Base-by-base conservation (phyloP, 2,797 vertebrate species). In the Xenentodon cancila region DNA sequence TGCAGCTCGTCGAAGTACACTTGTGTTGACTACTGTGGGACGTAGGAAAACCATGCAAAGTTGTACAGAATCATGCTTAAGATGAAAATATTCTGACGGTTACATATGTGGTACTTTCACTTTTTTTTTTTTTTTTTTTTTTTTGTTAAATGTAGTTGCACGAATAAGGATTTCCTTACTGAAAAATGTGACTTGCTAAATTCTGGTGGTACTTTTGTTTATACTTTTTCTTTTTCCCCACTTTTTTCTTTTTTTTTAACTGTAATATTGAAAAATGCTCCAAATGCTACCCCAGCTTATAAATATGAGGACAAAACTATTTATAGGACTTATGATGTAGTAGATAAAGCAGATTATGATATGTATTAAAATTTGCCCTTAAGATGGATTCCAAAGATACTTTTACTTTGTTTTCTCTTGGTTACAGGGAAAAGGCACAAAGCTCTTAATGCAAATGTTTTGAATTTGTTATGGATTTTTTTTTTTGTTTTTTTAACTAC, bases 391-490 rank as follows among this genome's bases (percentile, higher is more conserved):
- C 93, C 93, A 94, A 94, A 94, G 93, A 94, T 91, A 87, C 90
- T 88, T 82, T 84, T 75, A 92, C 84, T 91, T 93, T 91, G 79
- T 90, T 92, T 91, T 91, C 84, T 92, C 91, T 94, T 92, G 89
- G 91, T 94, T 93, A 88, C 93, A 93, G 92, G 92, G 92, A 91
- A 53, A 93, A 89, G 90, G 90, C 91, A 93, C 93, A 93, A 91
- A 93, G 93, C 92, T 93, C 92, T 94, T 92, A 94, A 92, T 92
- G 91, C 94, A 93, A 92, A 91, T 92, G 84, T 87, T 92, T 90
- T 91, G 71, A 89, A 90, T 91, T 91, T 79, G 70, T 90, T 91
- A 84, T 85, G 82, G 65, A 81, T 77, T 72, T 86, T 86, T 70
- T 13, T 82, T 80, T 88, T 84, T 75, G 3, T 30, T 30, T 30